A percentile compares a stretch with the other conserved stretches of the same genome.
Evolutionary conservation across 2,113 vertebrate species (phyloP).

Genomic region (Rutilus rutilus): DNA sequence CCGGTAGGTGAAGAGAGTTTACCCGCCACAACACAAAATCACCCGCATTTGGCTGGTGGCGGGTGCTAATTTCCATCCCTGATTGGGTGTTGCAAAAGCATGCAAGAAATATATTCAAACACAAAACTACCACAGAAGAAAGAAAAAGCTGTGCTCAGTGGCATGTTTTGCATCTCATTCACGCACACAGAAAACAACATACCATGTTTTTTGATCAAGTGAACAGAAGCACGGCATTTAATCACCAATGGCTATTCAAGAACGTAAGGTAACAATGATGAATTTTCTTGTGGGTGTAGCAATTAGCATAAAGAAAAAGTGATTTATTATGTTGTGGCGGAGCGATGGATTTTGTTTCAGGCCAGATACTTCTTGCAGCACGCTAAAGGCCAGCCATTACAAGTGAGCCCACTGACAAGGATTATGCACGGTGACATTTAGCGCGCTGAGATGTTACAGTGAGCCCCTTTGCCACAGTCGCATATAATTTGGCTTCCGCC

Average conservation of each 20-base stretch:
- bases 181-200: not conserved
- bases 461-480: slow-evolving; percentile 19
- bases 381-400: slow-evolving; percentile 25
- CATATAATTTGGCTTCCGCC: slow-evolving; percentile 4
- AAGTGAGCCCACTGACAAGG: slow-evolving; percentile 23
- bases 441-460: slow-evolving; percentile 26
- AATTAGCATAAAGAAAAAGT: slow-evolving; percentile 44
- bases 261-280: slow-evolving; percentile 40
- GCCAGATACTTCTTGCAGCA: not conserved
- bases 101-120: not conserved
- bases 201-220: slow-evolving; percentile 50
- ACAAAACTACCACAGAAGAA: not conserved
- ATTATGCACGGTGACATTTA: slow-evolving; percentile 39
- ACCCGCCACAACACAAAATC: too few species aligned
- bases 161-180: slow-evolving; percentile 8
- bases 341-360: slow-evolving; percentile 39
- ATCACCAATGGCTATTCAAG: slow-evolving; percentile 46
- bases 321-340: slow-evolving; percentile 40
- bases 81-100: not conserved
- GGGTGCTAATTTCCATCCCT: too few species aligned
- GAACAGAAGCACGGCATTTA: slow-evolving; percentile 32
- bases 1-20: too few species aligned
- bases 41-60: too few species aligned
- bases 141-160: not conserved
- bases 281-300: slow-evolving; percentile 40